phyloP scores from a whole-genome alignment of 2,113 vertebrate species.

The Probosciger aterrimus region DNA sequence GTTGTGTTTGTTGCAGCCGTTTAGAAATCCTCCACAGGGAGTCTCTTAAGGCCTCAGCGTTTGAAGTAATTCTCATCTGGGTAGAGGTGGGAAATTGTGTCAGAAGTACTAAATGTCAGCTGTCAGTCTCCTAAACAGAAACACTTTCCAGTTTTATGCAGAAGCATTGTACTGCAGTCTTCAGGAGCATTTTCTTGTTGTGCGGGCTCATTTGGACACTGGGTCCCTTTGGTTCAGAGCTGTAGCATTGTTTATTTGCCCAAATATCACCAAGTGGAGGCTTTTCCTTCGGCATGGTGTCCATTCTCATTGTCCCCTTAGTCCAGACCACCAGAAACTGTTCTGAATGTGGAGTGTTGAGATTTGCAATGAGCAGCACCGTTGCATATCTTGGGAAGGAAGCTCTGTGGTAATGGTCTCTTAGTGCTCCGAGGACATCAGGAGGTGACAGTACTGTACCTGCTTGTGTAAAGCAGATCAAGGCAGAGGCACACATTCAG shows the following conservation, averaged over 20 bases:
- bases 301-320: not conserved
- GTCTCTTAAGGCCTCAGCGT: not conserved
- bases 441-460: not conserved
- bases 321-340: not conserved
- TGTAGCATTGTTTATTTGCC: not conserved
- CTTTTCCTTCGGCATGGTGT: not conserved
- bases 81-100: not conserved
- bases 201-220: not conserved
- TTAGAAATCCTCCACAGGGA: not conserved
- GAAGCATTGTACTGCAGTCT: not conserved
- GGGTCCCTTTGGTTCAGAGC: not conserved
- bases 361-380: not conserved
- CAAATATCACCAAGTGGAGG: not conserved
- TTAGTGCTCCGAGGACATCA: accelerated
- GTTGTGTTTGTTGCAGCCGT: accelerated
- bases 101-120: not conserved
- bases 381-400: accelerated
- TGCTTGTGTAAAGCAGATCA: not conserved
- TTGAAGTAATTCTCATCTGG: not conserved
- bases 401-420: accelerated
- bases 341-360: accelerated
- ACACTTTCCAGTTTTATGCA: not conserved
- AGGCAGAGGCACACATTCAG: not conserved
- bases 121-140: not conserved
- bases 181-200: not conserved